Conservation (phyloP, 2,113 vertebrate genomes). For the Thunnus maccoyii region DNA sequence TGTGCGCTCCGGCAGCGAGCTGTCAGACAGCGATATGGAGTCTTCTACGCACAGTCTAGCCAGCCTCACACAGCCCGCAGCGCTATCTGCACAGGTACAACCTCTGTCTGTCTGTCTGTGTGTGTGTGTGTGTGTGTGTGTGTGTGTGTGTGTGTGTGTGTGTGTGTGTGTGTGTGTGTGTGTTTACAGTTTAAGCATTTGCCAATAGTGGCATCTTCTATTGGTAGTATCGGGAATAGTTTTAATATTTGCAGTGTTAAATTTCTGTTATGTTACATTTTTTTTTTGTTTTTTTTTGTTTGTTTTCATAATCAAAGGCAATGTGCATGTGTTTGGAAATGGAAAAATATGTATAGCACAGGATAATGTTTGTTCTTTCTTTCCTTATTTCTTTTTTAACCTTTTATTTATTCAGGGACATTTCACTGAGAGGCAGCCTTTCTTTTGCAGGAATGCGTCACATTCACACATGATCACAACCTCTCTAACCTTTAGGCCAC, state of each 20-base stretch:
- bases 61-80: slow-evolving; percentile 73
- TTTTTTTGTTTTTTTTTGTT: neutral
- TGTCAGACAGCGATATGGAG: slow-evolving; percentile 91
- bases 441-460: too few relatives aligned
- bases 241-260: neutral
- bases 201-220: neutral
- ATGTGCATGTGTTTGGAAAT: neutral
- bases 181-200: neutral
- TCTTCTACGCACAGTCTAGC: slow-evolving; percentile 87
- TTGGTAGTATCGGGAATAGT: neutral
- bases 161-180: neutral
- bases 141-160: too few relatives aligned
- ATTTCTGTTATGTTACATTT: too few relatives aligned
- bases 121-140: too few relatives aligned
- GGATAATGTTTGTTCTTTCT: neutral
- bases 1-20: slow-evolving; percentile 86
- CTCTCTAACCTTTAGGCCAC: too few relatives aligned
- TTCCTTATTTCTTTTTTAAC: neutral
- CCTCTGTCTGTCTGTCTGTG: rapidly evolving
- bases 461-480: too few relatives aligned
- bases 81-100: slow-evolving; percentile 60
- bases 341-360: rapidly evolving
- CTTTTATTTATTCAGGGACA: too few relatives aligned
- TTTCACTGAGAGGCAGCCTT: too few relatives aligned
- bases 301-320: neutral